These are phyloP conservation scores for Sipha maydis DNA, from an alignment of 2,888 invertebrate genomes.

Conservation along the genomic window DNA sequence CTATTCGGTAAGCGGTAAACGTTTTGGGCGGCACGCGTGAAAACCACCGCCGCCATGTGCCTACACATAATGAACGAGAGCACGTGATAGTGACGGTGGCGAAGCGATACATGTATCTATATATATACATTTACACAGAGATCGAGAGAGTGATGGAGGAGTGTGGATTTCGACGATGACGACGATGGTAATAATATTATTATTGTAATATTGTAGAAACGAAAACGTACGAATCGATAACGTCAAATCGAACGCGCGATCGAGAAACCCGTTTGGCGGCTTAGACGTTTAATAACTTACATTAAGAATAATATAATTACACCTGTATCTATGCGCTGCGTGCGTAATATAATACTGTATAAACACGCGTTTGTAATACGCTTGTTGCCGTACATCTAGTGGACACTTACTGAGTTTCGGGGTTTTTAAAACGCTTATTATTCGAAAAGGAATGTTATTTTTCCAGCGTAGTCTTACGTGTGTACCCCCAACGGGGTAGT, in stretches of 20 bases:
- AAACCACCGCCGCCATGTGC: neutral
- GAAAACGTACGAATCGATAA: slow-evolving; percentile 55
- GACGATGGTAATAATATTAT: slow-evolving; percentile 13
- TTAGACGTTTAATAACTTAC: neutral
- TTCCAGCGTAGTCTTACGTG: too few species aligned
- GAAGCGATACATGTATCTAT: neutral
- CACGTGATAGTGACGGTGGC: neutral
- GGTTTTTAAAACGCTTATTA: neutral
- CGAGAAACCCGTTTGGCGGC: slow-evolving; percentile 32
- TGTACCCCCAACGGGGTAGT: too few species aligned
- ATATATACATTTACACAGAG: neutral
- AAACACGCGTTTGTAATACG: too few species aligned
- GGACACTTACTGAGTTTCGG: neutral
- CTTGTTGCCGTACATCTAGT: too few species aligned
- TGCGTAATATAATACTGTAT: neutral
- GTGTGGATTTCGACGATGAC: slow-evolving; percentile 15
- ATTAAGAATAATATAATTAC: neutral
- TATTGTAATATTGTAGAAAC: slow-evolving; percentile 23
- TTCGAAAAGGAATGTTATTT: neutral
- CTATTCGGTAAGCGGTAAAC: too few species aligned
- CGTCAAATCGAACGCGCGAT: slow-evolving; percentile 41
- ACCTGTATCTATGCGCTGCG: neutral
- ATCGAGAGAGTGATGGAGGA: neutral
- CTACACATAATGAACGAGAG: slow-evolving; percentile 18
- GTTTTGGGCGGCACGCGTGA: slow-evolving; percentile 10